A percentile compares a stretch with the other conserved stretches of the same genome.
These are phyloP conservation scores for Rhodinocichla rosea DNA, from an alignment of 2,113 vertebrate genomes.

Conservation along the genomic window DNA sequence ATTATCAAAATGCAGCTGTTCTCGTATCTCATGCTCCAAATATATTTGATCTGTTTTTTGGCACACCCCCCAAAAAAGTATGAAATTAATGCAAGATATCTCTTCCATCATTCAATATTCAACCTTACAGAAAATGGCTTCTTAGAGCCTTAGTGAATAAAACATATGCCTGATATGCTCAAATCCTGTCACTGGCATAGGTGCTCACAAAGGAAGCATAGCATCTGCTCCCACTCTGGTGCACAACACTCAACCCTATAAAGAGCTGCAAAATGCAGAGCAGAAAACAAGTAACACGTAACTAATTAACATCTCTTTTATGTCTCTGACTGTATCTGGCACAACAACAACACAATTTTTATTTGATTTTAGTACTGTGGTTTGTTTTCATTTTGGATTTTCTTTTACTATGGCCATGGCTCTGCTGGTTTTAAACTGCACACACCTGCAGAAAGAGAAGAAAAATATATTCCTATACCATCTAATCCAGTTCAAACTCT, in stretches of 20 bases:
- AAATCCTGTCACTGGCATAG: neutral
- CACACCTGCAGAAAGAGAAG: neutral
- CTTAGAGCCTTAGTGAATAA: neutral
- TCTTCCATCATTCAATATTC: neutral
- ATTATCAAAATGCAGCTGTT: neutral
- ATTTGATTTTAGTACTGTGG: neutral
- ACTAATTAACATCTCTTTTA: neutral
- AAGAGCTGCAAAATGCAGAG: neutral
- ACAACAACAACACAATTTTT: accelerated
- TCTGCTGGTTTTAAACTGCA: neutral
- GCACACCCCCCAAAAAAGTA: accelerated
- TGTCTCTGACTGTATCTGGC: neutral
- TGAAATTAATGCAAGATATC: neutral
- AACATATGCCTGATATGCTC: neutral
- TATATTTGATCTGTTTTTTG: neutral
- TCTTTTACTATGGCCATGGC: neutral
- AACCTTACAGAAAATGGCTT: neutral
- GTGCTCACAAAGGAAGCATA: neutral
- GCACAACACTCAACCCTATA: neutral
- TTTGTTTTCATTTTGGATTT: neutral
- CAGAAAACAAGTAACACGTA: neutral
- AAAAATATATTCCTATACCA: neutral
- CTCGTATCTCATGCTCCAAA: neutral
- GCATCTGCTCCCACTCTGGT: neutral
- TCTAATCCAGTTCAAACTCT: neutral